phyloP scores from a whole-genome alignment of 2,113 vertebrate species.

The Urocitellus parryii region DNA sequence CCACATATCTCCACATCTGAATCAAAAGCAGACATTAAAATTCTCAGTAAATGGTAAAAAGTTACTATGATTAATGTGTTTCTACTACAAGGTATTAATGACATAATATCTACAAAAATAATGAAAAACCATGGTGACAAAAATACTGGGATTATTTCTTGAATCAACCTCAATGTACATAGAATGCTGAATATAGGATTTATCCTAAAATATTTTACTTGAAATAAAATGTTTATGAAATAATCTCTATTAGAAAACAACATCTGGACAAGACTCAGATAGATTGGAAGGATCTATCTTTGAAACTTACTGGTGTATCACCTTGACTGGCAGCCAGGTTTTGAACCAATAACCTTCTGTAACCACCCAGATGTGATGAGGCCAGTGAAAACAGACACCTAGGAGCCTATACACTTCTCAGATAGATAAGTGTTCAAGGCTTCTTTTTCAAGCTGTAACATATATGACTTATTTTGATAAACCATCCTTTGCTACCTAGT shows the following conservation, averaged over 20 bases:
- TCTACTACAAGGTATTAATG: conserved; percentile 1
- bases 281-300: neutral
- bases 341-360: neutral
- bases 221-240: conserved; percentile 8
- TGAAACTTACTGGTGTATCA: neutral
- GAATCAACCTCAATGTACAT: neutral
- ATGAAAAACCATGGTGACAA: conserved; percentile 4
- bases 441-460: neutral
- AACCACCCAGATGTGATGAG: neutral
- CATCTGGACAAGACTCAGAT: neutral
- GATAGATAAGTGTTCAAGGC: neutral
- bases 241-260: neutral
- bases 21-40: conserved; percentile 64
- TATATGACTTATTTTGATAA: neutral
- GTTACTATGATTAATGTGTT: conserved; percentile 53
- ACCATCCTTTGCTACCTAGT: neutral
- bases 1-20: neutral
- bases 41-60: conserved; percentile 63
- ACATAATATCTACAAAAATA: conserved; percentile 24
- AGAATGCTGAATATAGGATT: neutral
- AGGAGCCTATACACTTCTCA: neutral
- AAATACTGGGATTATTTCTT: neutral
- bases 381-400: neutral
- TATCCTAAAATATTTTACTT: conserved; percentile 10
- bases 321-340: neutral